Conservation (phyloP, 2,888 invertebrate species). For the Oligia latruncula region DNA sequence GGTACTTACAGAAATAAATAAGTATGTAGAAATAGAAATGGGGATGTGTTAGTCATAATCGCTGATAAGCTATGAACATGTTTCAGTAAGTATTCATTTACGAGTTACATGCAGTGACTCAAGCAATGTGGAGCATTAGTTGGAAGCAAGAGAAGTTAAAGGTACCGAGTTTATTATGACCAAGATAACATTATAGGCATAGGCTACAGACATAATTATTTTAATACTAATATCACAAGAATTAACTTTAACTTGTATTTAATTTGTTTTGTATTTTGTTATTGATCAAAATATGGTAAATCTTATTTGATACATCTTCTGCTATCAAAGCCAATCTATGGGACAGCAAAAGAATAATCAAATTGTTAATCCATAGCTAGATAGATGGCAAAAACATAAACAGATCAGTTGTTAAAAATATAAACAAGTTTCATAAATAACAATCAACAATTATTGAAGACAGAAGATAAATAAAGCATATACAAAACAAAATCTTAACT, state of each 20-base stretch:
- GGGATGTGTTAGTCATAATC: conserved; percentile 51
- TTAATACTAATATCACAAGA: background rate
- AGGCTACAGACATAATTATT: background rate
- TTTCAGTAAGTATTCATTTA: conserved; percentile 29
- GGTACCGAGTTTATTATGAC: conserved; percentile 8
- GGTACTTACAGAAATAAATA: conserved; percentile 22
- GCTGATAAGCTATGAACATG: conserved; percentile 47
- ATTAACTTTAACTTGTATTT: background rate
- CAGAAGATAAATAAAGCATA: conserved; percentile 72
- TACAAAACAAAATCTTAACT: conserved; percentile 77
- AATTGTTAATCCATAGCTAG: conserved; percentile 13
- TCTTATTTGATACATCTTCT: conserved; percentile 33
- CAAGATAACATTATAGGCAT: conserved; percentile 19
- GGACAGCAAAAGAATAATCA: conserved; percentile 38
- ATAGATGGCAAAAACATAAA: conserved; percentile 34
- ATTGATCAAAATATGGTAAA: conserved; percentile 11
- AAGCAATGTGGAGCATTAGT: conserved; percentile 57
- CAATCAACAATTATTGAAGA: conserved; percentile 62
- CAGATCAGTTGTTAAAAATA: conserved; percentile 44
- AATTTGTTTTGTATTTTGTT: background rate
- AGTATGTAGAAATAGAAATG: conserved; percentile 13
- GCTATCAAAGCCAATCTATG: conserved; percentile 5
- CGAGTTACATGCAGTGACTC: conserved; percentile 59
- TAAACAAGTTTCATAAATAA: conserved; percentile 58
- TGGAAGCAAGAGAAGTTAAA: conserved; percentile 44